Evolutionary conservation across 2,888 invertebrate species (phyloP).

Genomic region (Lathronympha strigana): DNA sequence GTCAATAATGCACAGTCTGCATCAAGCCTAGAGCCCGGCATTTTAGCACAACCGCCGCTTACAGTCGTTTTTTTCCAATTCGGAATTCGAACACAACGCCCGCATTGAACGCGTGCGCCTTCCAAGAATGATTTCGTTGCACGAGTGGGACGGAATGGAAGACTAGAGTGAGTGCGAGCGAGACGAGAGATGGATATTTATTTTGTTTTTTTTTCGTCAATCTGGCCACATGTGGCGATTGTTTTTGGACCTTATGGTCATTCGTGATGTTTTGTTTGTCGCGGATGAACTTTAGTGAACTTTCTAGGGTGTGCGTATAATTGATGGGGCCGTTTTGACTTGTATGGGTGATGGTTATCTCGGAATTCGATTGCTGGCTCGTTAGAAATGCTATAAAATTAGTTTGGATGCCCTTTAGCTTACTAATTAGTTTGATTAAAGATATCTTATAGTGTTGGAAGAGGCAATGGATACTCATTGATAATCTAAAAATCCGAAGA

Average conservation of each 20-base stretch:
- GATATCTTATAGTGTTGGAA: background rate
- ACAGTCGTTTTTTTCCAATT: slow-evolving; percentile 68
- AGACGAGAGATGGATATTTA: slow-evolving; percentile 61
- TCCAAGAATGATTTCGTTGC: slow-evolving; percentile 81
- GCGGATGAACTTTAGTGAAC: slow-evolving; percentile 73
- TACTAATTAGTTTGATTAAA: slow-evolving; percentile 13
- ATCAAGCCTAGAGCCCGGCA: slow-evolving; percentile 45
- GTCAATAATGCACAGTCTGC: slow-evolving; percentile 14
- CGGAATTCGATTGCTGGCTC: slow-evolving; percentile 12
- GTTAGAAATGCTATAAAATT: slow-evolving; percentile 12
- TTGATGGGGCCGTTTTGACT: slow-evolving; percentile 68
- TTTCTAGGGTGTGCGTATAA: slow-evolving; percentile 76
- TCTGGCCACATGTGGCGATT: slow-evolving; percentile 83
- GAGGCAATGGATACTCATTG: background rate
- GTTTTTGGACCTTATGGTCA: slow-evolving; percentile 83
- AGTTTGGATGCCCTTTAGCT: slow-evolving; percentile 4
- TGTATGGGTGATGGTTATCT: slow-evolving; percentile 49
- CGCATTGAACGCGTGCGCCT: slow-evolving; percentile 80
- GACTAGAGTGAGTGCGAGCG: slow-evolving; percentile 47
- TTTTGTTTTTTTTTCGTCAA: slow-evolving; percentile 81
- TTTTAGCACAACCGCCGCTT: slow-evolving; percentile 66
- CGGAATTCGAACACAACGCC: slow-evolving; percentile 77
- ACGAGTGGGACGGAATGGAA: slow-evolving; percentile 52
- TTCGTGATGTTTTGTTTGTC: slow-evolving; percentile 57
- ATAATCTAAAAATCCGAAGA: background rate